Base-by-base conservation (phyloP, 2,113 vertebrate species). In the Morone saxatilis region DNA sequence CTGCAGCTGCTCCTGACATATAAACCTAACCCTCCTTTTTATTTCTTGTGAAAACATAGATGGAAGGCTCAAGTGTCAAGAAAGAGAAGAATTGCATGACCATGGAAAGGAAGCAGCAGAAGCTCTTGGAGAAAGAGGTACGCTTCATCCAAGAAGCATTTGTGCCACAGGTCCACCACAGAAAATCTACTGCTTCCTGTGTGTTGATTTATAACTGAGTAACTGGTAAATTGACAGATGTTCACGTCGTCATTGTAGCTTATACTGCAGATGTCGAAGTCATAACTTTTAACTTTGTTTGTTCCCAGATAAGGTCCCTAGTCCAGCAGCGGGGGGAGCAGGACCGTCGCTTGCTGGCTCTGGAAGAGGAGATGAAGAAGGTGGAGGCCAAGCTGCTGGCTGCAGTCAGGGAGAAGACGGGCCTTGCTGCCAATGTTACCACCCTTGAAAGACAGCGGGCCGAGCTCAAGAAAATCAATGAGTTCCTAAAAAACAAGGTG, bases 401-500 rank as follows among this genome's bases (percentile, higher is more conserved):
- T 62, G 91, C 95, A 3, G 78, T 98, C 78, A 93, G 97, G 83
- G 98, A 99, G 91, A 98, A 96, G 94, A 97, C 96, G 0, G 96
- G 96, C 19, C 95, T 98, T 0, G 75, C 90, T 54, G 96, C 97
- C 43, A 96, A 60, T 40, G 90, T 97, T 50, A 96, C 97, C 43
- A 96, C 97, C 0, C 91, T 98, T 5, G 97, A 98, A 71, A 97
- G 97, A 67, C 97, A 98, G 87, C 95, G 96, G 17, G 89, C 94
- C 11, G 98, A 98, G 45, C 86, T 99, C 48, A 96, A 94, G 68
- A 97, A 95, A 91, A 88, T 95, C 43, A 99, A 99, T 12, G 97
- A 98, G 63, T 93, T 98, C 4, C 93, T 99, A 0, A 99, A 98
- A 90, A 96, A 96, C 74, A 99, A 99, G 97, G 98, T 99, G 20